These are phyloP conservation scores for Aphelenchoides besseyi DNA, from an alignment of 1,140 invertebrate species.

Conservation along the genomic window DNA sequence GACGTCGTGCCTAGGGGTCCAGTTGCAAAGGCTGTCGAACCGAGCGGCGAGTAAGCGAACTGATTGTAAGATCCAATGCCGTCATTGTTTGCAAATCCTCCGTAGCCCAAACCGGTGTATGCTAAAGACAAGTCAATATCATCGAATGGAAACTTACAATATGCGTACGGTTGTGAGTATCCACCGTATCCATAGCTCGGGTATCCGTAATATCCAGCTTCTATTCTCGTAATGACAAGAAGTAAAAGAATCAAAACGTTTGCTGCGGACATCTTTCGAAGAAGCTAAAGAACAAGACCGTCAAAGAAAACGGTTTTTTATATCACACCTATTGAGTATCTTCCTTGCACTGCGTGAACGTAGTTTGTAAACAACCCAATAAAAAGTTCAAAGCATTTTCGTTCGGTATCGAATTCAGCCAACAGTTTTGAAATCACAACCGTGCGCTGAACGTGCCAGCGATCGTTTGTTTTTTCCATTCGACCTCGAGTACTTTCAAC, in stretches of 20 bases:
- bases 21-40: neutral
- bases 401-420: neutral
- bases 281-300: neutral
- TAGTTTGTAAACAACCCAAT: neutral
- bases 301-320: neutral
- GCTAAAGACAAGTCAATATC: neutral
- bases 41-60: constrained; percentile 1
- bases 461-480: neutral
- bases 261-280: too few species aligned
- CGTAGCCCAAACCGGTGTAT: neutral
- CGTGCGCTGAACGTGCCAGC: too few species aligned
- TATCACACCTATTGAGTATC: neutral
- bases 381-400: neutral
- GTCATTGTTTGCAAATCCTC: neutral
- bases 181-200: too few species aligned
- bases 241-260: neutral
- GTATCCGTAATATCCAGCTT: neutral
- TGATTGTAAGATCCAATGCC: neutral
- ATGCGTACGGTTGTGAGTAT: neutral
- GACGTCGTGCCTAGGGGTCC: neutral
- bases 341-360: too few species aligned
- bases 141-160: neutral
- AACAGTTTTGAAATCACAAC: too few species aligned
- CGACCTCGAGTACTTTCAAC: neutral
- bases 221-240: neutral